Conservation (phyloP, 2,888 invertebrate genomes). For the Leptinotarsa haldemani region DNA sequence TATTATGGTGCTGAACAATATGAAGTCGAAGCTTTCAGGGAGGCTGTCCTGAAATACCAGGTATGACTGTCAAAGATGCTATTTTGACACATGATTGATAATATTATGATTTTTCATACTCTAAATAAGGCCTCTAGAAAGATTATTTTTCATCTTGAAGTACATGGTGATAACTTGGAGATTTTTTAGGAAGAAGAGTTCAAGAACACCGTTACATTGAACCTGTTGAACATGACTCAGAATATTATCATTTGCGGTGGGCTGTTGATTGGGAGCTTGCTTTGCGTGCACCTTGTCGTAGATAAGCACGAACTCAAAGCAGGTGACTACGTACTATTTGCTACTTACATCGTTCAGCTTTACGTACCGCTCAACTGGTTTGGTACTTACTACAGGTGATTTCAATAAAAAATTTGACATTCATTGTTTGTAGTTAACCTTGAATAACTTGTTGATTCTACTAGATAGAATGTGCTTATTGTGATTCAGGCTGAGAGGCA, state of each 20-base stretch:
- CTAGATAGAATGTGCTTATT: no score
- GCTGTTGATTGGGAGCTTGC: slow-evolving; percentile 85
- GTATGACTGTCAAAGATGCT: slow-evolving; percentile 61
- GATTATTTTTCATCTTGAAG: no score
- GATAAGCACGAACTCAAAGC: slow-evolving; percentile 77
- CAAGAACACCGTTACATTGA: slow-evolving; percentile 85
- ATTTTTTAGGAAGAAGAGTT: slow-evolving; percentile 86
- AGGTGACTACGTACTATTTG: slow-evolving; percentile 96
- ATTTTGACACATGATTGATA: no score
- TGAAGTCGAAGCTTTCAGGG: slow-evolving; percentile 87
- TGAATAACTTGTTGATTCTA: background rate
- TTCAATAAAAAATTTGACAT: background rate
- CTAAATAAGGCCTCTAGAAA: no score
- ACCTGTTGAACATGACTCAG: slow-evolving; percentile 91
- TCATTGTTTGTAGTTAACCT: background rate
- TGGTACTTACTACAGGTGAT: slow-evolving; percentile 95
- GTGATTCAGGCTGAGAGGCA: no score
- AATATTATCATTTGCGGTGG: slow-evolving; percentile 90
- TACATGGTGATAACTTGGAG: no score
- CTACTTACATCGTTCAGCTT: slow-evolving; percentile 92
- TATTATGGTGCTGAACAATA: slow-evolving; percentile 96
- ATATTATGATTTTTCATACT: no score
- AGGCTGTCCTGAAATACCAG: slow-evolving; percentile 88
- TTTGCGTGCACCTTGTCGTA: slow-evolving; percentile 90
- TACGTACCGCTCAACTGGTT: slow-evolving; percentile 98